These are phyloP conservation scores for Matsumurasca onukii DNA, from an alignment of 1,140 invertebrate genomes.

Conservation along the genomic window DNA sequence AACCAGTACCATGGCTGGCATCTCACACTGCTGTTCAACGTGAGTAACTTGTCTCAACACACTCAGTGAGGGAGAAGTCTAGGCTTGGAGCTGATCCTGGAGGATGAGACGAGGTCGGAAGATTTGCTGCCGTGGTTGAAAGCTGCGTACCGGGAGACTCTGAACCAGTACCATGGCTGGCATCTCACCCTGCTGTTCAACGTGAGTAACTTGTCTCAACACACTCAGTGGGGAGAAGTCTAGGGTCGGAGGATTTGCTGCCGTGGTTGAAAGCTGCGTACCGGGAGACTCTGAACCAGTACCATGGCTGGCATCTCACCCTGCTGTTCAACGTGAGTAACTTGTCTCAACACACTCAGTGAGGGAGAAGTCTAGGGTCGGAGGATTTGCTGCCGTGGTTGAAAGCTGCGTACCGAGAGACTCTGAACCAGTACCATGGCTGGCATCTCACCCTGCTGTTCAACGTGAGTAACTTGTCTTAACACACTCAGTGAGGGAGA, in stretches of 20 bases:
- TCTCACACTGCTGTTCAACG: constrained; percentile 62
- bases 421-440: constrained; percentile 63
- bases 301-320: constrained; percentile 66
- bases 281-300: constrained; percentile 59
- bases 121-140: constrained; percentile 57
- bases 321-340: constrained; percentile 62
- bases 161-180: constrained; percentile 67
- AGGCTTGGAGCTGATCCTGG: constrained; percentile 57
- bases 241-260: constrained; percentile 57
- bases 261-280: constrained; percentile 60
- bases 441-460: constrained; percentile 67
- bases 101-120: constrained; percentile 56
- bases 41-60: constrained; percentile 46
- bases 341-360: too few species aligned
- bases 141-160: constrained; percentile 60
- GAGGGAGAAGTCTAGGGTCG: too few species aligned
- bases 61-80: background rate
- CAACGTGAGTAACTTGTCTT: constrained; percentile 58
- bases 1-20: constrained; percentile 67
- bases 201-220: too few species aligned
- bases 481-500: too few species aligned
- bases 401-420: constrained; percentile 60
- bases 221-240: too few species aligned
- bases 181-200: constrained; percentile 63
- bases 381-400: constrained; percentile 58